A percentile compares a stretch with the other conserved stretches of the same genome.
Conservation (phyloP, 2,797 vertebrate genomes). For the Mastacembelus armatus region DNA sequence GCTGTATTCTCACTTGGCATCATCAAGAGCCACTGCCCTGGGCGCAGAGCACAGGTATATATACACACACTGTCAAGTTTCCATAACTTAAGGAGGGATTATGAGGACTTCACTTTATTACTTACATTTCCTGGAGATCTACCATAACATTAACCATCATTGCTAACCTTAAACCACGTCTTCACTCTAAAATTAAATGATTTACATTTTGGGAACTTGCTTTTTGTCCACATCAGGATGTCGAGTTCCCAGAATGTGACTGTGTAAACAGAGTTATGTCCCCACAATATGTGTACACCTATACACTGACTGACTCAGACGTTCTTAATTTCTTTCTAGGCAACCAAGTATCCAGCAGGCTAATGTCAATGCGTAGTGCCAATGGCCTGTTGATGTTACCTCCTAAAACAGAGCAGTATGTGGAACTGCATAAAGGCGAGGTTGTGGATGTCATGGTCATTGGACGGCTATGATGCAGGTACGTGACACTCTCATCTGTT, state of each 20-base stretch:
- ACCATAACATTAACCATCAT: too few species aligned
- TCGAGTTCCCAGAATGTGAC: too few species aligned
- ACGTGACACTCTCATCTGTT: not conserved
- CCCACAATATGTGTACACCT: too few species aligned
- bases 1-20: constrained; percentile 99
- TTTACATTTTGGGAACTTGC: too few species aligned
- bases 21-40: constrained; percentile 99
- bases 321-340: constrained; percentile 75
- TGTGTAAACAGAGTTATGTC: too few species aligned
- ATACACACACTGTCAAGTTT: not conserved
- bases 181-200: too few species aligned
- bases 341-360: constrained; percentile 98
- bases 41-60: constrained; percentile 97
- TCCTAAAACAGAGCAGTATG: constrained; percentile 99
- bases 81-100: too few species aligned
- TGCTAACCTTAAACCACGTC: too few species aligned
- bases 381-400: constrained; percentile 99
- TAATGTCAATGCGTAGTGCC: constrained; percentile 99
- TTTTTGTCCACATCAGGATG: too few species aligned
- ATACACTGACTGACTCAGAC: not conserved
- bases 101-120: too few species aligned
- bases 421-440: constrained; percentile 98
- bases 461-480: constrained; percentile 96
- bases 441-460: constrained; percentile 99
- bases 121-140: too few species aligned